Percentiles rank a stretch among this genome's conserved stretches.
These are phyloP conservation scores for Lycophotia porphyrea DNA, from an alignment of 2,888 invertebrate species.

Conservation along the genomic window DNA sequence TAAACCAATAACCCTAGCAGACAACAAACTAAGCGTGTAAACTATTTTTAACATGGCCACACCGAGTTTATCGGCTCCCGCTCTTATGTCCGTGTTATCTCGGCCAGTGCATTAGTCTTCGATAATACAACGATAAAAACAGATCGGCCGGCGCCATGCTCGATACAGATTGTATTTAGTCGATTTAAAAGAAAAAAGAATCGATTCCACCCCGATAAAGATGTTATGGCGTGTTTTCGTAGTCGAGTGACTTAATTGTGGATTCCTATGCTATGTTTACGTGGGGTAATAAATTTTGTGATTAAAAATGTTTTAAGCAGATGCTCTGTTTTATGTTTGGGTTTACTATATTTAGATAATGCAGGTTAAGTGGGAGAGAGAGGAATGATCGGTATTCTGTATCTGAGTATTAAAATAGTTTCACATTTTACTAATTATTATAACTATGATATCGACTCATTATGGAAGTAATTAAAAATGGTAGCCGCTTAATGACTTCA, in stretches of 20 bases:
- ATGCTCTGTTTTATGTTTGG: constrained; percentile 68
- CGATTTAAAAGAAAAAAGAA: constrained; percentile 87
- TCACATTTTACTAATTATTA: constrained; percentile 54
- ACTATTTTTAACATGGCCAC: constrained; percentile 90
- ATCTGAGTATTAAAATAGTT: constrained; percentile 44
- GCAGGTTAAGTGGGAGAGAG: constrained; percentile 56
- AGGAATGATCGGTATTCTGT: constrained; percentile 46
- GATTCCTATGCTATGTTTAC: constrained; percentile 83
- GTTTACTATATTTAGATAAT: constrained; percentile 61
- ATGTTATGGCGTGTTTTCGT: constrained; percentile 87
- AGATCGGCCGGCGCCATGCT: constrained; percentile 89
- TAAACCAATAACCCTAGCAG: constrained; percentile 68
- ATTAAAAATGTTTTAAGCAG: constrained; percentile 71
- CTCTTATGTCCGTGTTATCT: constrained; percentile 88
- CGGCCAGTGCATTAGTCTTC: constrained; percentile 89
- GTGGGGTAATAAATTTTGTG: constrained; percentile 75
- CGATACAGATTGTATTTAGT: constrained; percentile 86
- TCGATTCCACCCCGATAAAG: constrained; percentile 86
- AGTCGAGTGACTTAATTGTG: constrained; percentile 87
- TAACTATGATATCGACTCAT: constrained; percentile 26
- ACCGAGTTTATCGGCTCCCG: constrained; percentile 88
- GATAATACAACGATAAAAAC: constrained; percentile 88
- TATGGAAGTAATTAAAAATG: constrained; percentile 18
- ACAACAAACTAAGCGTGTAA: constrained; percentile 88
- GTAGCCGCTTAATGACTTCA: not conserved